phyloP scores from a whole-genome alignment of 2,113 vertebrate genomes.

The Epinephelus moara region DNA sequence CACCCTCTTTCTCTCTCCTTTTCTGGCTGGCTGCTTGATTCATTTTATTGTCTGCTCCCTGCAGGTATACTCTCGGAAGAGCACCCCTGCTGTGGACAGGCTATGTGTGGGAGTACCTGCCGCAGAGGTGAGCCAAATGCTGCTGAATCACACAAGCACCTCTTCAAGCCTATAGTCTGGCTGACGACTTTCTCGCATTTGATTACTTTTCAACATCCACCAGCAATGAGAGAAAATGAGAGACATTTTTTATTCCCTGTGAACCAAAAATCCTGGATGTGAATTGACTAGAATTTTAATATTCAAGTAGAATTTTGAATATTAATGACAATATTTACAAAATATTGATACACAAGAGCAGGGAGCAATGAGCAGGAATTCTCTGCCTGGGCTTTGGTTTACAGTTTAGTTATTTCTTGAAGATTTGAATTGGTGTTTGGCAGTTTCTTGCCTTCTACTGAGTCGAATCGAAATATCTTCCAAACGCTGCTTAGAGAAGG shows the following conservation, averaged over 20 bases:
- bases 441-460: neutral
- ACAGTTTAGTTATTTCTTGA: slow-evolving; percentile 23
- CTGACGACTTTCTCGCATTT: slow-evolving; percentile 1
- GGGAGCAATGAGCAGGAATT: neutral
- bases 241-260: neutral
- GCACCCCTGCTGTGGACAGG: slow-evolving; percentile 93
- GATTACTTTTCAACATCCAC: neutral
- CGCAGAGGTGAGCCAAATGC: slow-evolving; percentile 89
- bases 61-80: slow-evolving; percentile 94
- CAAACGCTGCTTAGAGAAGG: slow-evolving; percentile 32
- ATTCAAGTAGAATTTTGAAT: neutral
- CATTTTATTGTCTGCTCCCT: slow-evolving; percentile 73
- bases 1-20: slow-evolving; percentile 1
- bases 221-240: neutral
- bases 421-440: slow-evolving; percentile 18
- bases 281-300: neutral
- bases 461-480: slow-evolving; percentile 40
- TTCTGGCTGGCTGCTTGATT: slow-evolving; percentile 61
- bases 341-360: neutral
- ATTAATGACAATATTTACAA: slow-evolving; percentile 27
- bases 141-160: slow-evolving; percentile 41
- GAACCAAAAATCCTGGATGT: neutral
- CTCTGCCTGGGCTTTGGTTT: slow-evolving; percentile 20
- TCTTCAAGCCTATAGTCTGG: slow-evolving; percentile 26
- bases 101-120: slow-evolving; percentile 96